Percentiles rank a stretch among this genome's conserved stretches.
Conservation (phyloP, 2,113 vertebrate genomes). For the Jaculus jaculus region DNA sequence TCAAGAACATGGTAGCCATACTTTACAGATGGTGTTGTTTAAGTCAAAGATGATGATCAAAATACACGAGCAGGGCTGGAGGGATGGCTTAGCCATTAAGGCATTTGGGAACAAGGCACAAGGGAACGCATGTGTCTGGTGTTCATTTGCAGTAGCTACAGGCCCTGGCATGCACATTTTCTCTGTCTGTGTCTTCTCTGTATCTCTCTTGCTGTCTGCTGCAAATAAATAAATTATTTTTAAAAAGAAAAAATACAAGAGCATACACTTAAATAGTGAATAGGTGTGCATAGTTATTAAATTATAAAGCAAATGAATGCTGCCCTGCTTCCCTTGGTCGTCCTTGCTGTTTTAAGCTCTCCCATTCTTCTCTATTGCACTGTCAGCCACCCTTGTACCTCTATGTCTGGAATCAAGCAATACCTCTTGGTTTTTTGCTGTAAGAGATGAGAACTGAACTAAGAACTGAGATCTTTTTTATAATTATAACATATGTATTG, state of each 20-base stretch:
- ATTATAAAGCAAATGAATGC: neutral
- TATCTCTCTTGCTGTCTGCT: too few species aligned
- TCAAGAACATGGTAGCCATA: neutral
- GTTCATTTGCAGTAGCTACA: too few species aligned
- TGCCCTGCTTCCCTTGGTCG: neutral
- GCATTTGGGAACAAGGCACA: too few species aligned
- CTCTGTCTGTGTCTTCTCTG: too few species aligned
- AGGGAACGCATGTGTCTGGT: too few species aligned
- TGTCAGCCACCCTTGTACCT: neutral
- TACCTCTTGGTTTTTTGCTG: neutral
- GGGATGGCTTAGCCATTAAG: too few species aligned
- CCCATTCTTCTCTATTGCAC: neutral
- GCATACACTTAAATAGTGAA: neutral
- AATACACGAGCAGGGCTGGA: neutral
- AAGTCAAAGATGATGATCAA: neutral
- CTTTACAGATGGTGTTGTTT: neutral
- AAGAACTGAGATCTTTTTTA: neutral
- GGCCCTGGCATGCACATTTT: too few species aligned
- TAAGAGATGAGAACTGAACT: neutral
- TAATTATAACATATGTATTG: neutral
- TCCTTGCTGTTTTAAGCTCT: neutral
- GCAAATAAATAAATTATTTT: too few species aligned
- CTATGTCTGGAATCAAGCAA: neutral
- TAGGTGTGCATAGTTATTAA: neutral
- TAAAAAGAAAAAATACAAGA: too few species aligned